Conservation (phyloP, 2,888 invertebrate genomes). For the Erebia epiphron region DNA sequence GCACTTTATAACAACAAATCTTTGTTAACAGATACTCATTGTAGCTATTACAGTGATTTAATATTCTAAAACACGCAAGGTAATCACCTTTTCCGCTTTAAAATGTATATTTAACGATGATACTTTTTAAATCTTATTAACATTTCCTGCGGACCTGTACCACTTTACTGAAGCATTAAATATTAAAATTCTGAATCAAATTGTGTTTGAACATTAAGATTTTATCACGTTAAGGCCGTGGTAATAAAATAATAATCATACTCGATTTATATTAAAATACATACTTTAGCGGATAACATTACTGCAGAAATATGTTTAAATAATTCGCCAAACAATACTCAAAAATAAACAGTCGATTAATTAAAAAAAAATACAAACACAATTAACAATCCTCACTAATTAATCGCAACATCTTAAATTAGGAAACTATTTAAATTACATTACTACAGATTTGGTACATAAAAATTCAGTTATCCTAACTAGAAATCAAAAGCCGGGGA, state of each 20-base stretch:
- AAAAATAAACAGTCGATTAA: conserved; percentile 48
- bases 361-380: conserved; percentile 71
- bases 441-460: conserved; percentile 80
- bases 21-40: conserved; percentile 67
- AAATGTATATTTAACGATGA: conserved; percentile 48
- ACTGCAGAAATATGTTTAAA: conserved; percentile 45
- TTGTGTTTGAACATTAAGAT: conserved; percentile 58
- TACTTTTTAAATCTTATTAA: conserved; percentile 49
- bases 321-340: conserved; percentile 50
- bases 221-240: conserved; percentile 56
- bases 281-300: conserved; percentile 53
- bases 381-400: conserved; percentile 76
- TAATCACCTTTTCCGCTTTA: conserved; percentile 39
- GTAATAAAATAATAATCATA: conserved; percentile 44
- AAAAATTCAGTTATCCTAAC: conserved; percentile 79
- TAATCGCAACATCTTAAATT: conserved; percentile 76
- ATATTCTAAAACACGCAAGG: conserved; percentile 51
- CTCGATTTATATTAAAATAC: conserved; percentile 38
- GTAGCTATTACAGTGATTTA: conserved; percentile 61
- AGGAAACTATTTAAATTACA: conserved; percentile 70
- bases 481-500: conserved; percentile 67
- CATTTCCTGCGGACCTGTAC: conserved; percentile 56
- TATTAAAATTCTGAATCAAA: conserved; percentile 52
- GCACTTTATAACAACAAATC: conserved; percentile 75
- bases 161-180: conserved; percentile 59